These are phyloP conservation scores for Cercocebus atys DNA, from an alignment of 2,113 vertebrate genomes.

Conservation along the genomic window DNA sequence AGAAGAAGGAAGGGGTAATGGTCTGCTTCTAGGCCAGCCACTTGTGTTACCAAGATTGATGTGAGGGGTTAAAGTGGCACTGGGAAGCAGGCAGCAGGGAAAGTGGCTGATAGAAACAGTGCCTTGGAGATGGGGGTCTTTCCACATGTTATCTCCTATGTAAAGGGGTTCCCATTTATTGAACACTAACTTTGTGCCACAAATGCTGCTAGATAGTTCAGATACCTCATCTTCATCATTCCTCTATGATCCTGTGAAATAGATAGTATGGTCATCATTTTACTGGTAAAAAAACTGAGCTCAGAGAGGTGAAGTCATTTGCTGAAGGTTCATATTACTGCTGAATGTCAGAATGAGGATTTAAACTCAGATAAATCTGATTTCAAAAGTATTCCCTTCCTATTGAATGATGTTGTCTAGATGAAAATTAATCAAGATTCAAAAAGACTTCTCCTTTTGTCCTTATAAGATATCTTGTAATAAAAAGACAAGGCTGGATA, in stretches of 20 bases:
- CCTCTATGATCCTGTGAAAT: background rate
- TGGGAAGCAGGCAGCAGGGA: background rate
- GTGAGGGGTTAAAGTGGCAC: too few species aligned
- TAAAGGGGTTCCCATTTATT: background rate
- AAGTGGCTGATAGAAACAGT: background rate
- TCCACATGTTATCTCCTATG: background rate
- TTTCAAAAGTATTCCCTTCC: conserved; percentile 36
- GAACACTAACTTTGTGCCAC: background rate
- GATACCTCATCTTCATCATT: background rate
- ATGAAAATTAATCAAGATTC: conserved; percentile 24
- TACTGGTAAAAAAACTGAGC: background rate
- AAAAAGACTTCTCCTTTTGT: conserved; percentile 8
- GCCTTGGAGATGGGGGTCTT: background rate
- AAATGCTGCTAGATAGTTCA: background rate
- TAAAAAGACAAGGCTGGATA: background rate
- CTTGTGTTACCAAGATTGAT: background rate
- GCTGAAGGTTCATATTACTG: background rate
- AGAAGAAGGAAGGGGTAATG: background rate
- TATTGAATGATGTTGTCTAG: background rate
- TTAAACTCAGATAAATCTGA: background rate
- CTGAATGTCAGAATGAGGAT: background rate
- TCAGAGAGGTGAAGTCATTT: background rate
- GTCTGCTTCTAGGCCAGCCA: background rate
- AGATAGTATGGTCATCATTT: background rate
- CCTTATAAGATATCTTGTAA: conserved; percentile 19